phyloP scores from a whole-genome alignment of 2,797 vertebrate species.

The Enteromius thamalakanensis region DNA sequence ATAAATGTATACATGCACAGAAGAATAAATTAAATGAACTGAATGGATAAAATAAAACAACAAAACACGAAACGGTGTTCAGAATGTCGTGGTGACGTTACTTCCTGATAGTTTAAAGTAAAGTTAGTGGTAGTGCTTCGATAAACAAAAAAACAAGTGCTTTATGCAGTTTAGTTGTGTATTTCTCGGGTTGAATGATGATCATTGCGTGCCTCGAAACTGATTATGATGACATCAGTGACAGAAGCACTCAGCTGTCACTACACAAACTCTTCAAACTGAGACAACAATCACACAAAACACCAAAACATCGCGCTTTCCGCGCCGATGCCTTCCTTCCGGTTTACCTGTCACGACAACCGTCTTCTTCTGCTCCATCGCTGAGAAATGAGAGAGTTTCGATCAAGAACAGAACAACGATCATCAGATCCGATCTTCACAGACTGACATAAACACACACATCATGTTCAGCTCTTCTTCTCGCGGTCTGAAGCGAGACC shows the following conservation, averaged over 20 bases:
- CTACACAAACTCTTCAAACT: slow-evolving; percentile 7
- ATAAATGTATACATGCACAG: not conserved
- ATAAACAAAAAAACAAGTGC: not conserved
- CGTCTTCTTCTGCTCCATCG: slow-evolving; percentile 74
- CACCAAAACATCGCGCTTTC: not conserved
- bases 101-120: not conserved
- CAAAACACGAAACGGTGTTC: not conserved
- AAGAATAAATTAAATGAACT: not conserved
- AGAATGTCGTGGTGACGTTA: too few relatives aligned
- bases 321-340: not conserved
- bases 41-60: not conserved
- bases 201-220: not conserved
- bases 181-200: not conserved
- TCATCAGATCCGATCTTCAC: not conserved
- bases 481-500: slow-evolving; percentile 50
- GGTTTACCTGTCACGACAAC: slow-evolving; percentile 76
- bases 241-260: not conserved
- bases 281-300: not conserved
- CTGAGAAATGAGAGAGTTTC: slow-evolving; percentile 6
- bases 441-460: slow-evolving; percentile 46
- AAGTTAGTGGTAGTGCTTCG: too few relatives aligned
- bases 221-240: not conserved
- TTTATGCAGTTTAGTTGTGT: not conserved
- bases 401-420: not conserved
- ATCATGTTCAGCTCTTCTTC: slow-evolving; percentile 45